Conservation (phyloP, 2,113 vertebrate species). For the Bufo gargarizans region DNA sequence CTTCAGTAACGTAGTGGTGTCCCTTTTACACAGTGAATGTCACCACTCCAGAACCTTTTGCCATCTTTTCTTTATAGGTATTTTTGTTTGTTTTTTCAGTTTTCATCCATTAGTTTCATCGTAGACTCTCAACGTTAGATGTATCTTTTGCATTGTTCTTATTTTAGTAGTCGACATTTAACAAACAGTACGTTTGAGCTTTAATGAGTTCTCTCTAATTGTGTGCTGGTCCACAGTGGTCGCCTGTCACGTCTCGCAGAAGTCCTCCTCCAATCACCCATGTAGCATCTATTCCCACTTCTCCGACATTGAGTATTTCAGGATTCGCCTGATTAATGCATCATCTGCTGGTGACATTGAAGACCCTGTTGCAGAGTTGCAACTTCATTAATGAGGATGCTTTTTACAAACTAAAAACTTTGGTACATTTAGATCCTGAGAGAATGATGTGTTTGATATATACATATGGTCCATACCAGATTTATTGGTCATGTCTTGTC, state of each 20-base stretch:
- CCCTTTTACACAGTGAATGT: no score
- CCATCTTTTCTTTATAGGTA: no score
- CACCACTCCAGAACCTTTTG: no score
- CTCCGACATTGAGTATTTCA: background rate
- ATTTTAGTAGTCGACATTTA: background rate
- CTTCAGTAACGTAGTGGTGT: no score
- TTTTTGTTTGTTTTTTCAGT: no score
- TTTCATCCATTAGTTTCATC: no score
- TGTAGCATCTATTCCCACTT: background rate
- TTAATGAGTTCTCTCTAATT: background rate
- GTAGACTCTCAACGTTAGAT: no score
- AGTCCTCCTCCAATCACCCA: background rate
- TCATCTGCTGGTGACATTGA: background rate
- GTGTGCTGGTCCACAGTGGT: conserved; percentile 7
- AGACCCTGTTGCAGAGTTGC: background rate
- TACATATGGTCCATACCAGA: no score
- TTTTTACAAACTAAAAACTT: background rate
- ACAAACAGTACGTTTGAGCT: background rate
- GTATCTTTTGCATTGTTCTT: background rate
- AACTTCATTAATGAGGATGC: background rate
- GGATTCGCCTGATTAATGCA: conserved; percentile 5
- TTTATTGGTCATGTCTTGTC: no score
- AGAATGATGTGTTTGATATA: background rate
- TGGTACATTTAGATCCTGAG: background rate
- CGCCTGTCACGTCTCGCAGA: background rate